Base-by-base conservation (phyloP, 2,797 vertebrate species). In the Pangasius djambal region DNA sequence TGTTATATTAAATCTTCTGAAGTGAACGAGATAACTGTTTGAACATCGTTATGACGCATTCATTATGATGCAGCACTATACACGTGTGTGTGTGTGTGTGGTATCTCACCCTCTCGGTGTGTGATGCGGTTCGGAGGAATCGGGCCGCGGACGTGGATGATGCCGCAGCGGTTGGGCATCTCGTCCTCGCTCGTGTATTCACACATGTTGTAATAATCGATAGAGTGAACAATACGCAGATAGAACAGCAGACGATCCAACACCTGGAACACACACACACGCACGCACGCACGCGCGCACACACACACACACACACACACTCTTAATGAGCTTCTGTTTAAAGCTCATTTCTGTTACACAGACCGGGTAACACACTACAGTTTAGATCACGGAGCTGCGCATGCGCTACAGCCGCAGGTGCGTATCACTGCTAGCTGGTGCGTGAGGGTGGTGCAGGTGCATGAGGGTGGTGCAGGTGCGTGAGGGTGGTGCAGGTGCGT, bases 121-220 rank as follows among this genome's bases (percentile, higher is more conserved):
- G 97, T 97, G 89, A 98, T 97, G 48, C 97, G 97, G 94, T 98
- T 98, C 4, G 97, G 98, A 2, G 98, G 98, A 87, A 98, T 95
- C 12, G 98, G 98, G 0, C 98, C 98, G 0, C 98, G 95, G 0
- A 99, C 98, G 0, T 99, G 98, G 89, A 99, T 95, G 93, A 99
- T 98, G 40, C 98, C 98, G 18, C 98, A 99, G 75, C 98, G 97
- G 91, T 98, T 98, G 18, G 98, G 98, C 98, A 99, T 99, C 92
- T 98, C 97, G 9, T 99, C 98, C 94, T 99, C 98, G 6, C 97
- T 98, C n/a, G 97, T 96, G 89, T 99, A 99, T 93, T 99, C 98
- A 1, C 97, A 98, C 31, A 96, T 97, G 93, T 98, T 98, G 90
- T 99, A 99, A 88, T 98, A 99, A 89, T 99, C 98, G 1, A 99